phyloP scores from a whole-genome alignment of 2,797 vertebrate genomes.

The Gymnothorax javanicus region DNA sequence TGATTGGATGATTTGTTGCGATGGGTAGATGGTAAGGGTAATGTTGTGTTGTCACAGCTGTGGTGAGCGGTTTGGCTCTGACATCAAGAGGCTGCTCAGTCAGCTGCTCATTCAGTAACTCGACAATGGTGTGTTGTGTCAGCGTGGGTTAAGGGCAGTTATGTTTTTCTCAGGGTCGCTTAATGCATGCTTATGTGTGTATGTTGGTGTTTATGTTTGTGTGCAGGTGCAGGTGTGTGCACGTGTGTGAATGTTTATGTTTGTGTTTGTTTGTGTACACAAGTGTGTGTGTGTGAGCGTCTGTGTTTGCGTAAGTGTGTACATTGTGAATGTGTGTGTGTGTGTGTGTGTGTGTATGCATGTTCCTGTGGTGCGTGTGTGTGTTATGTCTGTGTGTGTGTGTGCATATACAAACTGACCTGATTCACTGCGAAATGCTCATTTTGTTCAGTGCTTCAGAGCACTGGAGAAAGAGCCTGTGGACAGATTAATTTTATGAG shows the following conservation, averaged over 20 bases:
- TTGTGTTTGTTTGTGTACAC: background rate
- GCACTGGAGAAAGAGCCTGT: no score
- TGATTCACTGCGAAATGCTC: no score
- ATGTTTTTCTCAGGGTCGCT: background rate
- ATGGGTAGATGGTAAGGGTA: background rate
- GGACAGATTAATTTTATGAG: no score
- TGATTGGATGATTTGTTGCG: background rate
- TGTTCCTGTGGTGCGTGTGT: background rate
- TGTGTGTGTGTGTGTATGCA: background rate
- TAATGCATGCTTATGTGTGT: background rate
- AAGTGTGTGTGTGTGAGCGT: background rate
- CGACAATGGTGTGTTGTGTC: background rate
- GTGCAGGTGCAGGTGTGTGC: conserved; percentile 21
- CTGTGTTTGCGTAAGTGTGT: background rate
- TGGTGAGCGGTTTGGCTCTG: background rate
- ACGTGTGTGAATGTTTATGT: conserved; percentile 13
- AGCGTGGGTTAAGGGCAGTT: background rate
- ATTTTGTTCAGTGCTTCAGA: no score
- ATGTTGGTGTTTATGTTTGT: background rate
- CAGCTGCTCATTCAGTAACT: background rate
- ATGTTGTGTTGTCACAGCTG: conserved; percentile 3
- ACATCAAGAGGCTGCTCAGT: background rate
- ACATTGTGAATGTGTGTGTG: background rate
- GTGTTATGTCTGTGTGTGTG: background rate
- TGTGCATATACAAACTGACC: no score